Conservation (phyloP, 1,140 invertebrate genomes). For the Drosophila carrolli region DNA sequence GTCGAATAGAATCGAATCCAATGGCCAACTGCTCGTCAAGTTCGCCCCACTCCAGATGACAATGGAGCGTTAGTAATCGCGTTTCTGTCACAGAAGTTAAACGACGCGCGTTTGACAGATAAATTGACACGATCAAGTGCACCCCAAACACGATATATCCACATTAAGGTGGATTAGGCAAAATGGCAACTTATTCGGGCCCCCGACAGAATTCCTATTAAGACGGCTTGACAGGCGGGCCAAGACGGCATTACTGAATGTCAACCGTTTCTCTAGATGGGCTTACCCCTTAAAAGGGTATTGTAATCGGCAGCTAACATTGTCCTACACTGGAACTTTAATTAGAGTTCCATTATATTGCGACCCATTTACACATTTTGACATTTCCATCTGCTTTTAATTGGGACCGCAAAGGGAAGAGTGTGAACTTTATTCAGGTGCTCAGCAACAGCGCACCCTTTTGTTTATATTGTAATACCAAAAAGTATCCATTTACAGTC, state of each 20-base stretch:
- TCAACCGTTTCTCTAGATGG: neutral
- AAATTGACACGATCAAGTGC: slow-evolving; percentile 80
- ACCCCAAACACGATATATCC: slow-evolving; percentile 31
- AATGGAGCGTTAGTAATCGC: slow-evolving; percentile 74
- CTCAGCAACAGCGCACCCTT: too few relatives aligned
- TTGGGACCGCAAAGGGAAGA: too few relatives aligned
- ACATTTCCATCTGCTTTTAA: neutral
- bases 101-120: slow-evolving; percentile 70
- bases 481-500: too few relatives aligned
- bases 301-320: too few relatives aligned
- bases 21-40: slow-evolving; percentile 13
- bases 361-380: too few relatives aligned
- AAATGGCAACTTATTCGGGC: slow-evolving; percentile 62
- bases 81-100: slow-evolving; percentile 79
- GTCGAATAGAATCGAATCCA: neutral
- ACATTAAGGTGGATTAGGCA: slow-evolving; percentile 71
- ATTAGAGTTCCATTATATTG: too few relatives aligned
- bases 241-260: slow-evolving; percentile 39
- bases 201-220: slow-evolving; percentile 53
- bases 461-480: too few relatives aligned
- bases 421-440: too few relatives aligned
- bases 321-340: too few relatives aligned
- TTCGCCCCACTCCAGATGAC: slow-evolving; percentile 21
- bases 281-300: too few relatives aligned
- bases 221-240: slow-evolving; percentile 42